Evolutionary conservation across 1,140 invertebrate species (phyloP).

Genomic region (Drosophila pruinosa): DNA sequence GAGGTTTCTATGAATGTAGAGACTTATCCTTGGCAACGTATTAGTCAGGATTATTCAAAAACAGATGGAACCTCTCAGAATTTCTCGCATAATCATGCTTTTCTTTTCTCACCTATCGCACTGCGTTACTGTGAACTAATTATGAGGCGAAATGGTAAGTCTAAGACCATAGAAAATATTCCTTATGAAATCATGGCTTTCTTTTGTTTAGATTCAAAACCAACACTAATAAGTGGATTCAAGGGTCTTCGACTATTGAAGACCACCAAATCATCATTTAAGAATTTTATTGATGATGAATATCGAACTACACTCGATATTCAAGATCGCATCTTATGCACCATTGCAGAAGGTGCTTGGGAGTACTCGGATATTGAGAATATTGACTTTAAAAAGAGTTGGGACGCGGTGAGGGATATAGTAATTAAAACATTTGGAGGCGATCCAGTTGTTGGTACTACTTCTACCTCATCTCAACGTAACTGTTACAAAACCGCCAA

Average conservation of each 20-base stretch:
- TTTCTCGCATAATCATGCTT: constrained; percentile 88
- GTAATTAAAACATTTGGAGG: constrained; percentile 90
- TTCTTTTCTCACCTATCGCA: constrained; percentile 86
- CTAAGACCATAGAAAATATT: too few species aligned
- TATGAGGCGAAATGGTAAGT: constrained; percentile 86
- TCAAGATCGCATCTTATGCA: constrained; percentile 89
- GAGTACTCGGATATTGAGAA: constrained; percentile 86
- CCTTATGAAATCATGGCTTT: not conserved
- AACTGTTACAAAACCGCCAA: constrained; percentile 88
- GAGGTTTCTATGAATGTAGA: constrained; percentile 87
- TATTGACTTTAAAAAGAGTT: constrained; percentile 87
- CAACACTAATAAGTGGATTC: constrained; percentile 86
- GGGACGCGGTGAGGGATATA: constrained; percentile 87
- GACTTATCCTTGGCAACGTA: constrained; percentile 89
- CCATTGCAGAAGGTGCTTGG: constrained; percentile 89
- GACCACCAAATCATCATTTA: constrained; percentile 90
- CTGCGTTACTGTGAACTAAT: constrained; percentile 86
- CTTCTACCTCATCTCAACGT: constrained; percentile 89
- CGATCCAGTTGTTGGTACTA: constrained; percentile 86
- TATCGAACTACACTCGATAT: constrained; percentile 88
- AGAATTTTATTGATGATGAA: constrained; percentile 89
- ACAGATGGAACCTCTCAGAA: constrained; percentile 50
- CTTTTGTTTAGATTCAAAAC: constrained; percentile 67
- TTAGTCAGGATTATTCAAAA: constrained; percentile 83
- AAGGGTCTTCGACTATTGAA: constrained; percentile 88